These are phyloP conservation scores for Stylophora pistillata DNA, from an alignment of 64 coral and sea anemone species.

Conservation along the genomic window DNA sequence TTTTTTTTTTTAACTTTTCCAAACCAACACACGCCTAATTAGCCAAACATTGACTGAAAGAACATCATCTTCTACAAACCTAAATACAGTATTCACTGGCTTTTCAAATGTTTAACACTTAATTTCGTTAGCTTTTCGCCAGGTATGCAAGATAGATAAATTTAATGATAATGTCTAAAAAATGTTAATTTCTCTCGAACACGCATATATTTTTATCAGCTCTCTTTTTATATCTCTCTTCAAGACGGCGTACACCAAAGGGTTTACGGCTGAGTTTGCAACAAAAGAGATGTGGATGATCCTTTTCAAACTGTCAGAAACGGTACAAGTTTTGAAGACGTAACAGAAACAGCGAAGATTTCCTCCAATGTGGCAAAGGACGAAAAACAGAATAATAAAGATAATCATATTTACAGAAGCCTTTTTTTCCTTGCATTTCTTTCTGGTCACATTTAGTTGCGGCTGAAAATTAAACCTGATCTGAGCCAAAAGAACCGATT, in stretches of 20 bases:
- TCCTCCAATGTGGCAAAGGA: slow-evolving; percentile 9
- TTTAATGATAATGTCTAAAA: too few relatives aligned
- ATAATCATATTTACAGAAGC: not conserved
- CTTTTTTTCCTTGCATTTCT: not conserved
- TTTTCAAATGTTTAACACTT: too few relatives aligned
- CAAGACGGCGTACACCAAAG: not conserved
- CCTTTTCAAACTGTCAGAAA: not conserved
- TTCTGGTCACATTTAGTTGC: not conserved
- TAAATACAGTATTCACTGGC: too few relatives aligned
- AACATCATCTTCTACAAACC: too few relatives aligned
- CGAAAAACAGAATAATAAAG: slow-evolving; percentile 5
- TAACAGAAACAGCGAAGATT: slow-evolving; percentile 13
- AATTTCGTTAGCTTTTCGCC: too few relatives aligned
- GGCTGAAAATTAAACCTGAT: not conserved
- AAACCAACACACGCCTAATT: too few relatives aligned
- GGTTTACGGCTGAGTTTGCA: slow-evolving; percentile 4
- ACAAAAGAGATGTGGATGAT: slow-evolving; percentile 7
- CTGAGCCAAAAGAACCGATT: not conserved
- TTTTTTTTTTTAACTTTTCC: too few relatives aligned
- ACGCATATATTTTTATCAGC: not conserved
- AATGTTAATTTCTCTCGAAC: too few relatives aligned
- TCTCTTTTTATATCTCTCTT: slow-evolving; percentile 2
- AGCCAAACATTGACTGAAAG: too few relatives aligned
- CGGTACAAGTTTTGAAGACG: not conserved
- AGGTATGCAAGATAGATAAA: too few relatives aligned